Base-by-base conservation (phyloP, 2,888 invertebrate species). In the Scaptomyza caliginosa region DNA sequence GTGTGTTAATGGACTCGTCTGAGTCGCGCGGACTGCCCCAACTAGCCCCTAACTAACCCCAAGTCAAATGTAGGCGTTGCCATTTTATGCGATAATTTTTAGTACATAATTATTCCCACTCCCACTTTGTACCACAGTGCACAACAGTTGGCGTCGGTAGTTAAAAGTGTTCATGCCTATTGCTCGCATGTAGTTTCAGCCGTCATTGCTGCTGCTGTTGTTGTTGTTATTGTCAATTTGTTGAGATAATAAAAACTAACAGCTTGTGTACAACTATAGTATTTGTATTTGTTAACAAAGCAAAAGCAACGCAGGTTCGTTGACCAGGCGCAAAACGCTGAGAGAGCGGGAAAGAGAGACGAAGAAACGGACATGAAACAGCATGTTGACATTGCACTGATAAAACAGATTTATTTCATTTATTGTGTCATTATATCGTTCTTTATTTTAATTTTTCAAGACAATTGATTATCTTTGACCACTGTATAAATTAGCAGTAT, bases 191-290 rank as follows among this genome's bases (percentile, higher is more conserved):
- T 59, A 46, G 58, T 65, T 55, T 49, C 21, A 46, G 50, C 43
- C 28, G 40, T 49, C 23, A 17, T 58, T 49, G 57, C 46, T 46
- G 28, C 39, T 49, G 46, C 34, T 52, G 62, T 42, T 57, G 16
- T 48, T 49, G n/a, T 42, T 69, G 52, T 68, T 60, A 57, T 71
- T 74, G 68, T 67, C 64, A 64, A 60, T 71, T 69, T 68, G 70
- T 68, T 50, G 36, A 80, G 77, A 78, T 74, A 80, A 74, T 77
- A 74, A 74, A 71, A 71, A 67, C 68, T 72, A 74, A 72, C 75
- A 74, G 63, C 51, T 74, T 70, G 68, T 74, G 59, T 34, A 34
- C 16, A 28, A 28, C 16, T 28, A 45, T 45, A 28, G 66, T 69
- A 69, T 66, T 73, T 66, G 70, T 77, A 60, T 66, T 66, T 68